Evolutionary conservation across 1,140 invertebrate species (phyloP), one percentile per base, ranked within the genome.

Genomic region (Trachelipus rathkii): DNA sequence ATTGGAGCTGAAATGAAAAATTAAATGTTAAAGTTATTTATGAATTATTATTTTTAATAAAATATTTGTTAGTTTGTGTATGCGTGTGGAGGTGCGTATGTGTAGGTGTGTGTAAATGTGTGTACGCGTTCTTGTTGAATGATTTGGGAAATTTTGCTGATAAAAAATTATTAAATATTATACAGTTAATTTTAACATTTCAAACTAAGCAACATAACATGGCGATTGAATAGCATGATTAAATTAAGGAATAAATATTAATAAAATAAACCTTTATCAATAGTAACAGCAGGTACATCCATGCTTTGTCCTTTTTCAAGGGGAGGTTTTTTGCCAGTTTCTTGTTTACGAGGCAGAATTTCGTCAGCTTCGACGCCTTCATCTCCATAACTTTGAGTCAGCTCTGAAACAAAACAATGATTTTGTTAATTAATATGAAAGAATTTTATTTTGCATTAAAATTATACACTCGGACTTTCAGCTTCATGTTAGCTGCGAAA

Each of bases 351-450:
- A 60, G 45, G 75, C 70, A 73, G 78, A 44, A 89, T 86, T 80
- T 92, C 91, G 78, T 92, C 91, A 5, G 88, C 87, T 83, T 94
- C 92, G 0, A 87, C 89, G 0, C 87, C 91, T 83, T 93, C 94
- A 83, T 95, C 94, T 0, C 89, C 88, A 85, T 95, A 96, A 83
- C 91, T 92, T 75, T 92, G 86, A 82, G 95, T 92, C 10, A 96
- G 85, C 79, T 93, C 92, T 92, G 80, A 19, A 73, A 15, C n/a
- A 77, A 50, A 11, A 33, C 33, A 33, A 33, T 33, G n/a, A n/a
- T 33, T 33, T 33, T 33, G 33, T 33, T 33, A 33, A 33, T 33
- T 33, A 33, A 33, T 33, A 33, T 3, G 33, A 33, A 33, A 33
- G 1, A 33, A 33, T 33, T 33, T 1, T 33, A 6, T 33, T 3